Evolutionary conservation across 2,888 invertebrate species (phyloP).

Genomic region (Scaptodrosophila latifasciaeformis): DNA sequence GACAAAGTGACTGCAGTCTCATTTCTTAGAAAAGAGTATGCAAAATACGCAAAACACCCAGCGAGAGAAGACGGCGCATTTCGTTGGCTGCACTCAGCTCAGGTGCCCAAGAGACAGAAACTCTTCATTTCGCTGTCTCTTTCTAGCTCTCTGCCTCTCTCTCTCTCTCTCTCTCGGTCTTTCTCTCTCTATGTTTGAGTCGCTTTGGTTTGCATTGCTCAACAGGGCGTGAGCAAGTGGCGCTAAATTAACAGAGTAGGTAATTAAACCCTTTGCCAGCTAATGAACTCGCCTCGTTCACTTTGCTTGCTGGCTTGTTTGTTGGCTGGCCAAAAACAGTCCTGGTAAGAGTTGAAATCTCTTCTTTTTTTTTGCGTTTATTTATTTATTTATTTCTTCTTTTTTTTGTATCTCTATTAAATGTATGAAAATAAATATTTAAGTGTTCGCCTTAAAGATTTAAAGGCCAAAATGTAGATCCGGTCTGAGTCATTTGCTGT

Average conservation of each 20-base stretch:
- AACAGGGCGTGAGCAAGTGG: conserved; percentile 75
- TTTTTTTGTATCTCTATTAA: background rate
- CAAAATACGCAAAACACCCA: no score
- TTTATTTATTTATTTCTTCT: no score
- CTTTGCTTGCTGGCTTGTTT: conserved; percentile 1
- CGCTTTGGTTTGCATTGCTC: conserved; percentile 67
- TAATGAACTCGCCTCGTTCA: conserved; percentile 67
- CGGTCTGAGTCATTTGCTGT: conserved; percentile 49
- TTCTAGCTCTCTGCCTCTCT: no score
- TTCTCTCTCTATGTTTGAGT: conserved; percentile 8
- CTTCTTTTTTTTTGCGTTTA: background rate
- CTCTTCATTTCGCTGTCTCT: no score
- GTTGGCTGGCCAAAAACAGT: background rate
- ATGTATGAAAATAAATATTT: conserved; percentile 43
- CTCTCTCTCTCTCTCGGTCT: no score
- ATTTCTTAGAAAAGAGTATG: no score
- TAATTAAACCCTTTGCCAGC: conserved; percentile 74
- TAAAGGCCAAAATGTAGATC: background rate
- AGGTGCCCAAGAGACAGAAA: conserved; percentile 8
- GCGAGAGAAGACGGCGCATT: conserved; percentile 16
- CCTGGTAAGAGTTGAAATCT: background rate
- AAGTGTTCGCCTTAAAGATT: conserved; percentile 32
- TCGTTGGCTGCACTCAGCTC: conserved; percentile 26
- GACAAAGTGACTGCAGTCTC: no score
- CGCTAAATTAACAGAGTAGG: conserved; percentile 75